Evolutionary conservation across 2,113 vertebrate species (phyloP).

Genomic region (Dipodomys merriami): DNA sequence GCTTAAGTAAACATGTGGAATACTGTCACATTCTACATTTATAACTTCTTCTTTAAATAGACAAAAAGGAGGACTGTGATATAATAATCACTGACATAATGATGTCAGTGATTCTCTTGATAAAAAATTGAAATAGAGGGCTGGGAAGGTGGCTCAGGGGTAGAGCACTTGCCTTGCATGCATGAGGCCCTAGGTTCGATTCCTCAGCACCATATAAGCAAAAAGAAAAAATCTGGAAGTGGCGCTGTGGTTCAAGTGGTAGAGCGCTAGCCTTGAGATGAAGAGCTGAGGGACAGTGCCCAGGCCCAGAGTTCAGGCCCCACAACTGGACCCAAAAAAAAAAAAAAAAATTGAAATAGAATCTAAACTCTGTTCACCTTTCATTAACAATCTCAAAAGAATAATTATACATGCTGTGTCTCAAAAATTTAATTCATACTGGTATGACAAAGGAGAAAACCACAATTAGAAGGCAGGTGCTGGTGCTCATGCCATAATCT

Average conservation of each 20-base stretch:
- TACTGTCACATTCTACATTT: slow-evolving; percentile 4
- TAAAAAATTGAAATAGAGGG: slow-evolving; percentile 19
- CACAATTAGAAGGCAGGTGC: neutral
- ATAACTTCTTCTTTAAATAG: slow-evolving; percentile 6
- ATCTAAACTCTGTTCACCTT: neutral
- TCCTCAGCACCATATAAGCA: too few relatives aligned
- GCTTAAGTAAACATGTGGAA: neutral
- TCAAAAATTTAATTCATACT: slow-evolving; percentile 9
- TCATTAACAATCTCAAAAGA: neutral
- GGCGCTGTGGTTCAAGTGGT: too few relatives aligned
- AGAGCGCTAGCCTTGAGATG: too few relatives aligned
- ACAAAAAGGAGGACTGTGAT: neutral
- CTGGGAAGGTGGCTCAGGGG: too few relatives aligned
- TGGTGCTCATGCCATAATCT: too few relatives aligned
- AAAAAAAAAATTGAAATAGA: slow-evolving; percentile 25
- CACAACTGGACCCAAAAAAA: too few relatives aligned
- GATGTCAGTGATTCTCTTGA: neutral
- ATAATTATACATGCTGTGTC: neutral
- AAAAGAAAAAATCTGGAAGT: too few relatives aligned
- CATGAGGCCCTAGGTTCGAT: too few relatives aligned
- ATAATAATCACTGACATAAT: neutral
- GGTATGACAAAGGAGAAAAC: neutral
- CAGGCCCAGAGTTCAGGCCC: too few relatives aligned
- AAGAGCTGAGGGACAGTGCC: too few relatives aligned
- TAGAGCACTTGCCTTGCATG: too few relatives aligned